Evolutionary conservation across 2,797 vertebrate genomes (phyloP).

Genomic region (Coregonus sp.): DNA sequence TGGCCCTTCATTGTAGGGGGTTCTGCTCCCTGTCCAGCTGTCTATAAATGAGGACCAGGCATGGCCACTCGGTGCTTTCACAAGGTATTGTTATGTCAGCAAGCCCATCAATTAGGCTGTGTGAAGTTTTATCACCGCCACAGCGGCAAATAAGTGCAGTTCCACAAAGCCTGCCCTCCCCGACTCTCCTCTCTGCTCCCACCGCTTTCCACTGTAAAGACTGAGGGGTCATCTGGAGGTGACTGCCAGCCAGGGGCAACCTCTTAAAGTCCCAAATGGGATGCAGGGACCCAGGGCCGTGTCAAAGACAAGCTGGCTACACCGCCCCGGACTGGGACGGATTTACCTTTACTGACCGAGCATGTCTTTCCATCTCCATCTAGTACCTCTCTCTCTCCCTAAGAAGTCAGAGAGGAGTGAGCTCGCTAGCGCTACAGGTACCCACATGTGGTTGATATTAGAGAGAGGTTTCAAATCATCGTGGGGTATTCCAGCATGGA

Average conservation of each 20-base stretch:
- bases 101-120: constrained; percentile 99
- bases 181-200: constrained; percentile 73
- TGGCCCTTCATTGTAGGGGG: constrained; percentile 74
- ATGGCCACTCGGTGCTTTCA: constrained; percentile 91
- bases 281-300: constrained; percentile 59
- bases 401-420: constrained; percentile 36
- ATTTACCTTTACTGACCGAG: background rate
- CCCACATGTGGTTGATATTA: constrained; percentile 96
- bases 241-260: constrained; percentile 89
- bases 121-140: constrained; percentile 99
- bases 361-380: constrained; percentile 3
- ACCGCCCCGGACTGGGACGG: constrained; percentile 29
- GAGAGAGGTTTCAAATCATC: constrained; percentile 73
- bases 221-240: constrained; percentile 87
- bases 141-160: constrained; percentile 91
- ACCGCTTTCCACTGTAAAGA: constrained; percentile 87
- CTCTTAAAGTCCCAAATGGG: constrained; percentile 77
- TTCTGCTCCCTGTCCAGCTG: constrained; percentile 89
- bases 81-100: constrained; percentile 98
- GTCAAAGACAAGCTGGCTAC: constrained; percentile 74
- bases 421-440: constrained; percentile 75
- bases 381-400: constrained; percentile 35
- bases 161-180: constrained; percentile 90
- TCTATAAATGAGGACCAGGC: constrained; percentile 98
- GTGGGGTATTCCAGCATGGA: constrained; percentile 70